Evolutionary conservation across 2,113 vertebrate genomes (phyloP), one percentile per base, ranked within the genome.

Genomic region (Elanoides forficatus): DNA sequence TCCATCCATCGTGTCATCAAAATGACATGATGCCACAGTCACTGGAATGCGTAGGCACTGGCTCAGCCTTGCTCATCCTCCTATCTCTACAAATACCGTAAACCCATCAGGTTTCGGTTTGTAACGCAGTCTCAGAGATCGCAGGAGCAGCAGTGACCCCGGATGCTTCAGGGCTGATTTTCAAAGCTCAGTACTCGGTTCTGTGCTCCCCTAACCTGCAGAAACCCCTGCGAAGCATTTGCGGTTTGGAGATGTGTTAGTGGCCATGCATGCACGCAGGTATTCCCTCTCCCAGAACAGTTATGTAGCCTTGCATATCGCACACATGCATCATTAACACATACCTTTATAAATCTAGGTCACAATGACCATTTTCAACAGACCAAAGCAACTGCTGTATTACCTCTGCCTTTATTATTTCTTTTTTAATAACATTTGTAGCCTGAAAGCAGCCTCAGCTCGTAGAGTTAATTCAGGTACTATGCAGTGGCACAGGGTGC

Each of bases 181-280:
- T 40, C 20, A 9, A 43, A 65, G 62, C 52, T 50, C 8, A 5
- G 21, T n/a, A 9, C 50, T 27, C 29, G 4, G 55, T 27, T 43
- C 48, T 20, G 20, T 13, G 9, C 40, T 20, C 47, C 29, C 13
- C 36, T 18, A 40, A 52, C 30, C 8, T 10, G 7, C 53, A 48
- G 47, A 75, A 55, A 7, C 30, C 13, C 21, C 63, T 12, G 32
- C 1, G 0, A 15, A 43, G 47, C 47, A 34, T 34, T 36, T 45
- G 32, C 3, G 2, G 13, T 80, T 70, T 36, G 47, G 50, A 59
- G 73, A 38, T 1, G 0, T 26, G 1, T 15, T 27, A 14, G 68
- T 13, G 34, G 36, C 50, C 47, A 10, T 11, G 22, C 27, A 21
- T 13, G 30, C 23, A 17, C 2, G 13, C 5, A 43, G 7, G 11